A percentile compares a stretch with the other conserved stretches of the same genome.
These are phyloP conservation scores for Lepisosteus oculatus DNA, from an alignment of 2,113 vertebrate genomes.

Conservation along the genomic window DNA sequence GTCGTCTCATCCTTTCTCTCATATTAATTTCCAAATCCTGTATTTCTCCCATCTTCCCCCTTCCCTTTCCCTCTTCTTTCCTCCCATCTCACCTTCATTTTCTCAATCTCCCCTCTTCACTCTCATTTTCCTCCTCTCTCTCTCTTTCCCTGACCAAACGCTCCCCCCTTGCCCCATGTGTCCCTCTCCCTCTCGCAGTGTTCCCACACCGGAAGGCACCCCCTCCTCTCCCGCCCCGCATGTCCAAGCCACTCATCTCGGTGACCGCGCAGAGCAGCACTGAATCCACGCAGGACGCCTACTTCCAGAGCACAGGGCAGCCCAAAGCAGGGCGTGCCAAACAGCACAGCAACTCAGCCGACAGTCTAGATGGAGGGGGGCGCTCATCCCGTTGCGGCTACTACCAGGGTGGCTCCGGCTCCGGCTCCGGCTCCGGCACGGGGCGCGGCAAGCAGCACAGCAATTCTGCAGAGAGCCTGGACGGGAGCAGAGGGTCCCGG, in stretches of 20 bases:
- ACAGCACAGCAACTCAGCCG: conserved; percentile 68
- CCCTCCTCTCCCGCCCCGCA: conserved; percentile 91
- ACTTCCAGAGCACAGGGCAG: conserved; percentile 75
- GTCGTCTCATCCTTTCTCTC: conserved; percentile 14
- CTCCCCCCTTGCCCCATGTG: conserved; percentile 10
- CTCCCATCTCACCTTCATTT: not conserved
- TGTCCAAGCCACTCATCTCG: conserved; percentile 93
- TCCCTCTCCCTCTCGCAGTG: conserved; percentile 61
- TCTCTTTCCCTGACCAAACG: conserved; percentile 2
- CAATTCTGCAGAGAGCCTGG: conserved; percentile 68
- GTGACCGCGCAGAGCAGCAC: conserved; percentile 97
- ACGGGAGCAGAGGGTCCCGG: conserved; percentile 47
- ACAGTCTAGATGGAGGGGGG: conserved; percentile 55
- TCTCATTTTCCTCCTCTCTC: conserved; percentile 28
- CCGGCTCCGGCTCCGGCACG: conserved; percentile 54
- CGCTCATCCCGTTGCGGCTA: conserved; percentile 53
- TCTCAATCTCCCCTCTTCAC: conserved; percentile 10
- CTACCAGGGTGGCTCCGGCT: conserved; percentile 72
- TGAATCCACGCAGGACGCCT: conserved; percentile 91
- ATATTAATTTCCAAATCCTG: conserved; percentile 8
- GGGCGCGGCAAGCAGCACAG: conserved; percentile 56
- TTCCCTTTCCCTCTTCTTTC: conserved; percentile 26
- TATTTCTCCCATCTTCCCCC: conserved; percentile 8
- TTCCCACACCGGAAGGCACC: conserved; percentile 95
- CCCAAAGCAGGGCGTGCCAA: conserved; percentile 39